Percentiles rank a stretch among this genome's conserved stretches.
phyloP scores from a whole-genome alignment of 2,888 invertebrate species.

The Diaperis boleti region DNA sequence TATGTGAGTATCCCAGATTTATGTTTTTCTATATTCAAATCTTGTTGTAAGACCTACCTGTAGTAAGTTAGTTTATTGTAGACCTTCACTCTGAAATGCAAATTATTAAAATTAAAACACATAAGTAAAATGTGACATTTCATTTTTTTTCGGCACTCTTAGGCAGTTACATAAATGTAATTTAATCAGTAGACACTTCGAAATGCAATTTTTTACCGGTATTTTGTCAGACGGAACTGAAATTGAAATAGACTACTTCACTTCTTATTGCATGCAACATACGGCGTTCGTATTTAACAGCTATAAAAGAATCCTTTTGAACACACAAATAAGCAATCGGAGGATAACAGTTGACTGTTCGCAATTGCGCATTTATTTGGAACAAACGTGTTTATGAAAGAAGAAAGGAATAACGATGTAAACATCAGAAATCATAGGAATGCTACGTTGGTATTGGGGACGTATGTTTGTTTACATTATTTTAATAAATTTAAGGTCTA shows the following conservation, averaged over 20 bases:
- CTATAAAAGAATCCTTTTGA: conserved; percentile 24
- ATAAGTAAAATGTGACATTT: too few species aligned
- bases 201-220: not conserved
- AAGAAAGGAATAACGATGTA: conserved; percentile 9
- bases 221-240: not conserved
- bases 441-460: not conserved
- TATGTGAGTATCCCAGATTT: conserved; percentile 46
- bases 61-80: too few species aligned
- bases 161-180: not conserved
- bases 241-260: not conserved
- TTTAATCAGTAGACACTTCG: not conserved
- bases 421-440: too few species aligned
- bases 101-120: too few species aligned
- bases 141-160: too few species aligned
- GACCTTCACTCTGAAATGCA: too few species aligned
- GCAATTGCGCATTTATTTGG: conserved; percentile 32
- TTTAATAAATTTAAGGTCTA: not conserved
- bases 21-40: conserved; percentile 5
- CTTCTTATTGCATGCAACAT: conserved; percentile 26
- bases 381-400: conserved; percentile 11
- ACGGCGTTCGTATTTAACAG: conserved; percentile 24
- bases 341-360: conserved; percentile 19
- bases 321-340: conserved; percentile 29
- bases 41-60: conserved; percentile 1
- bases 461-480: conserved; percentile 4